Percentiles rank a stretch among this genome's conserved stretches.
These are phyloP conservation scores for Orchestia grillus DNA, from an alignment of 1,140 invertebrate species.

Conservation along the genomic window DNA sequence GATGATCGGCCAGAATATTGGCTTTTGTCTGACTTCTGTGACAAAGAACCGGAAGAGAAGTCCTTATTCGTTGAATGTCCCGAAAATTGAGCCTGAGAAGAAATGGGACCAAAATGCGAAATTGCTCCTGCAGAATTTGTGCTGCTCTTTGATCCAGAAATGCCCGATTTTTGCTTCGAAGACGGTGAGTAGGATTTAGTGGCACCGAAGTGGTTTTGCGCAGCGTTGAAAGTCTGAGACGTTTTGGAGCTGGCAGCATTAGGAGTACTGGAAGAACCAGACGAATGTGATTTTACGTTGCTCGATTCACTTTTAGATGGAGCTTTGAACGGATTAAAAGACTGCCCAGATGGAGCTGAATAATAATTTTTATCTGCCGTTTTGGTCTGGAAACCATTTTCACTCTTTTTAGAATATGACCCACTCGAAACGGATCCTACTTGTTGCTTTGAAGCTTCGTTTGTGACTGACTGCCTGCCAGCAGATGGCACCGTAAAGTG, in stretches of 20 bases:
- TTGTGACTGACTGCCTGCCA: not conserved
- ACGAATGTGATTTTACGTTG: not conserved
- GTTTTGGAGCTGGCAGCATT: not conserved
- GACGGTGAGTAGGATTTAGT: not conserved
- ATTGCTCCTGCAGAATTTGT: not conserved
- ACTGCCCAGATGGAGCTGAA: not conserved
- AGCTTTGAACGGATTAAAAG: constrained; percentile 35
- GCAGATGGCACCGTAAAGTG: not conserved
- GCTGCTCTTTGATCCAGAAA: not conserved
- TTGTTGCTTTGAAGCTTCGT: not conserved
- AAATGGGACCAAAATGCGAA: constrained; percentile 29
- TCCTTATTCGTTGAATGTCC: not conserved
- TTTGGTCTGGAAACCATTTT: not conserved
- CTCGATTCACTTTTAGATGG: not conserved
- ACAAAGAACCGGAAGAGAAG: not conserved
- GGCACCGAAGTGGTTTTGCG: not conserved
- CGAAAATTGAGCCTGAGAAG: not conserved
- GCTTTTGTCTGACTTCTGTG: not conserved
- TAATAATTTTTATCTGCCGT: not conserved
- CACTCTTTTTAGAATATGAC: not conserved
- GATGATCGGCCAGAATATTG: not conserved
- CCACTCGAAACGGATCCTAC: not conserved
- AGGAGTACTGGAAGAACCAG: not conserved
- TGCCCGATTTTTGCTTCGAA: not conserved
- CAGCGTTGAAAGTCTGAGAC: not conserved